These are phyloP conservation scores for Argyresthia albistria DNA, from an alignment of 2,888 invertebrate genomes.

Conservation along the genomic window DNA sequence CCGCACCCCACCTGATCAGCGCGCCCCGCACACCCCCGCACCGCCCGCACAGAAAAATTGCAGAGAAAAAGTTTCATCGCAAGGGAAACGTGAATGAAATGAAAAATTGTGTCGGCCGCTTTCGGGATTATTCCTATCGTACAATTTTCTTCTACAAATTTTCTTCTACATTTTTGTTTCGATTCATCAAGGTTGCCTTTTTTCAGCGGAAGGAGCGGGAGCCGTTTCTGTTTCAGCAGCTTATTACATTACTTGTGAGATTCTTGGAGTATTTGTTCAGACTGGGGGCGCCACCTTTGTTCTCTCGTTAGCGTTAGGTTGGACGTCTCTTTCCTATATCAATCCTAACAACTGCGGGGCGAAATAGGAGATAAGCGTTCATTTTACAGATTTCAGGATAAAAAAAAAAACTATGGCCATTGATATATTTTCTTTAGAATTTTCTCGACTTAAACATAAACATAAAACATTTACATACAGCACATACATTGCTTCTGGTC, in stretches of 20 bases:
- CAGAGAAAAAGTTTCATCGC: conserved; percentile 73
- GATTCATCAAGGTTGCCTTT: conserved; percentile 48
- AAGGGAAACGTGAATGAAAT: conserved; percentile 69
- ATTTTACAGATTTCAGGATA: too few species aligned
- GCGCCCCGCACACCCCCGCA: conserved; percentile 48
- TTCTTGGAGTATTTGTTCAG: not conserved
- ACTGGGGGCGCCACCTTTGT: not conserved
- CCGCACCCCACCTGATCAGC: conserved; percentile 50
- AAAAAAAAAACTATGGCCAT: too few species aligned
- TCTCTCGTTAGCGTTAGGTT: not conserved
- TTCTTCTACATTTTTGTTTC: conserved; percentile 62
- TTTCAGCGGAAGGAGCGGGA: conserved; percentile 12
- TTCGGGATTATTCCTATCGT: conserved; percentile 65
- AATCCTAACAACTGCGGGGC: too few species aligned
- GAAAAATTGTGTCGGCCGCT: conserved; percentile 67
- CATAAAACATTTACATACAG: too few species aligned
- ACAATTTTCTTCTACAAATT: conserved; percentile 54
- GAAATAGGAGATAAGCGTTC: too few species aligned
- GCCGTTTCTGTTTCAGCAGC: conserved; percentile 3
- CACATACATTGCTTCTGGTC: too few species aligned
- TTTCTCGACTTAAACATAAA: too few species aligned
- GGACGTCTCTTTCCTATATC: too few species aligned
- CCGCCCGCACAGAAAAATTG: conserved; percentile 66
- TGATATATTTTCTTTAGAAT: too few species aligned
- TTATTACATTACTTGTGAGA: conserved; percentile 1